phyloP scores from a whole-genome alignment of 2,113 vertebrate genomes.

The Archocentrus centrarchus region DNA sequence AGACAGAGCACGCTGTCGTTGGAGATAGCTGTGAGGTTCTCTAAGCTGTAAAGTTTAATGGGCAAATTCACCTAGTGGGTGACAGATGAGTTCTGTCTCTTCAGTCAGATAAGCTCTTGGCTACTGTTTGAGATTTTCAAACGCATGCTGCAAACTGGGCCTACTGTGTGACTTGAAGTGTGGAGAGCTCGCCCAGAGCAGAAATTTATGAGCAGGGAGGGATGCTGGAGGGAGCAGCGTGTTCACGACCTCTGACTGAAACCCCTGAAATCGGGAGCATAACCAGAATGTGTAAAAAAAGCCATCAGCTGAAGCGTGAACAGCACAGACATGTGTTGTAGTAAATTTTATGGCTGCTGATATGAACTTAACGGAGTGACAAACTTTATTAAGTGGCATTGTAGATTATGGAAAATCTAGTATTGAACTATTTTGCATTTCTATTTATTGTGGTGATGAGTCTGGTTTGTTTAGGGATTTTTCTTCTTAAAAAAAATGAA shows the following conservation, averaged over 20 bases:
- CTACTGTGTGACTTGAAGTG: background rate
- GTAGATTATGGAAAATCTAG: background rate
- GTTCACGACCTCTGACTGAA: background rate
- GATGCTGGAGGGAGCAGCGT: background rate
- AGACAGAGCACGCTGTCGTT: background rate
- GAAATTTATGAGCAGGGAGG: background rate
- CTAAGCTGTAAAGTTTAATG: background rate
- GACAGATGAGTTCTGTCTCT: background rate
- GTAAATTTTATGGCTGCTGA: background rate
- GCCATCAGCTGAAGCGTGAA: fast-evolving
- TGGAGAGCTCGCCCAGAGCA: background rate
- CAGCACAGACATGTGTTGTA: background rate
- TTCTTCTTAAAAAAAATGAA: background rate
- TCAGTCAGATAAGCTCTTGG: background rate
- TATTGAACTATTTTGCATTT: background rate
- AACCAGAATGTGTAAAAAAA: background rate
- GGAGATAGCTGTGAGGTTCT: background rate
- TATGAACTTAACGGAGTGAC: background rate
- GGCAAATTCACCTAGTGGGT: background rate
- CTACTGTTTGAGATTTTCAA: background rate
- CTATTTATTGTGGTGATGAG: background rate
- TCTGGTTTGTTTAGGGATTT: background rate
- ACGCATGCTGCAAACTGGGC: background rate
- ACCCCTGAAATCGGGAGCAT: background rate
- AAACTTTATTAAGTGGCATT: background rate